Percentiles rank a stretch among this genome's conserved stretches.
Conservation (phyloP, 2,888 invertebrate species). For the Chalcosyrphus nemorum region DNA sequence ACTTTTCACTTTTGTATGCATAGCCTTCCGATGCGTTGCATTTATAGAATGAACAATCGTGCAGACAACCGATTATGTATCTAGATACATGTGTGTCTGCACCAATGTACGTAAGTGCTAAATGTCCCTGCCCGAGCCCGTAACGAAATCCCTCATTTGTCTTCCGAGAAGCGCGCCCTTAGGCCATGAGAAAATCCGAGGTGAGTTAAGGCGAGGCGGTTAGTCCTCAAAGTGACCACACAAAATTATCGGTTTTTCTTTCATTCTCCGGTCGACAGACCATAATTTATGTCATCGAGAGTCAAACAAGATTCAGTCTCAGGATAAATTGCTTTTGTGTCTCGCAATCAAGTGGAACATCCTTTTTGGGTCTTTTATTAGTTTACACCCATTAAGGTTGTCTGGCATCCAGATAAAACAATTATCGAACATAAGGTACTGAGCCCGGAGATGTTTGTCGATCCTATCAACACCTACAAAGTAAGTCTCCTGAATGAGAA, state of each 20-base stretch:
- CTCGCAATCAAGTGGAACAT: slow-evolving; percentile 67
- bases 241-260: slow-evolving; percentile 36
- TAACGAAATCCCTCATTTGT: slow-evolving; percentile 47
- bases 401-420: slow-evolving; percentile 59
- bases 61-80: slow-evolving; percentile 54
- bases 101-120: slow-evolving; percentile 56
- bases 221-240: slow-evolving; percentile 64
- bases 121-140: slow-evolving; percentile 37
- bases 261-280: slow-evolving; percentile 2
- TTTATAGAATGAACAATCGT: slow-evolving; percentile 35
- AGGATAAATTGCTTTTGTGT: slow-evolving; percentile 57
- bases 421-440: slow-evolving; percentile 50
- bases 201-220: slow-evolving; percentile 30
- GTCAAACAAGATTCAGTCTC: slow-evolving; percentile 58
- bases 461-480: slow-evolving; percentile 47
- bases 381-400: slow-evolving; percentile 67
- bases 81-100: slow-evolving; percentile 20
- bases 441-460: slow-evolving; percentile 30
- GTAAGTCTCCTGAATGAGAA: not conserved
- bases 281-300: slow-evolving; percentile 64
- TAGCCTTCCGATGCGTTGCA: not conserved
- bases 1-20: not conserved
- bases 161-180: slow-evolving; percentile 31
- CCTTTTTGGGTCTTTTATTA: slow-evolving; percentile 64
- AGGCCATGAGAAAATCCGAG: slow-evolving; percentile 5